These are phyloP conservation scores for Columba janthina DNA, from an alignment of 2,113 vertebrate species.

Conservation along the genomic window DNA sequence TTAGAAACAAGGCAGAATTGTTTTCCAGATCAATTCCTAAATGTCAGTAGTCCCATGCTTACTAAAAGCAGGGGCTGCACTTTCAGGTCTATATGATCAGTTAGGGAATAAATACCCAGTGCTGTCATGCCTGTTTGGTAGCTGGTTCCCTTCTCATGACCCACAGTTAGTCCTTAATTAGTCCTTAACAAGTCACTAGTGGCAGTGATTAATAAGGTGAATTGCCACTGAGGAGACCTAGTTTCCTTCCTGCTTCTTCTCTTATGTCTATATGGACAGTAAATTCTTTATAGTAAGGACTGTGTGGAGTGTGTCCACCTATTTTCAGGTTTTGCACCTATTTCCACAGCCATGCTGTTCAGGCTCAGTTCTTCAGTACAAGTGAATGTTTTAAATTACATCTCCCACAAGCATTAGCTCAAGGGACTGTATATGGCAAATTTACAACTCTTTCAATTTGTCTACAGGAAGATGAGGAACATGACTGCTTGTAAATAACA, in stretches of 20 bases:
- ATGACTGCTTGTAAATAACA: conserved; percentile 51
- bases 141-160: not conserved
- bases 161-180: conserved; percentile 17
- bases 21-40: not conserved
- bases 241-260: not conserved
- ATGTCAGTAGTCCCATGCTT: not conserved
- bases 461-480: conserved; percentile 23
- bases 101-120: not conserved
- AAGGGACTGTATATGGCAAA: conserved; percentile 1
- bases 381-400: conserved; percentile 10
- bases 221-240: not conserved
- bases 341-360: not conserved
- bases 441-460: conserved; percentile 38
- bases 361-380: not conserved
- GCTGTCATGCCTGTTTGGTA: not conserved
- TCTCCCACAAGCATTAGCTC: conserved; percentile 31
- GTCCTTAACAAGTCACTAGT: conserved; percentile 6
- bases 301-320: not conserved
- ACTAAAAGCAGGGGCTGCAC: not conserved
- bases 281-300: not conserved
- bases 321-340: not conserved
- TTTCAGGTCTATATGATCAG: not conserved
- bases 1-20: not conserved
- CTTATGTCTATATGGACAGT: not conserved
- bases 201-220: conserved; percentile 32